A percentile compares a stretch with the other conserved stretches of the same genome.
These are phyloP conservation scores for Toxotes chatareus DNA, from an alignment of 2,113 vertebrate species.

Conservation along the genomic window DNA sequence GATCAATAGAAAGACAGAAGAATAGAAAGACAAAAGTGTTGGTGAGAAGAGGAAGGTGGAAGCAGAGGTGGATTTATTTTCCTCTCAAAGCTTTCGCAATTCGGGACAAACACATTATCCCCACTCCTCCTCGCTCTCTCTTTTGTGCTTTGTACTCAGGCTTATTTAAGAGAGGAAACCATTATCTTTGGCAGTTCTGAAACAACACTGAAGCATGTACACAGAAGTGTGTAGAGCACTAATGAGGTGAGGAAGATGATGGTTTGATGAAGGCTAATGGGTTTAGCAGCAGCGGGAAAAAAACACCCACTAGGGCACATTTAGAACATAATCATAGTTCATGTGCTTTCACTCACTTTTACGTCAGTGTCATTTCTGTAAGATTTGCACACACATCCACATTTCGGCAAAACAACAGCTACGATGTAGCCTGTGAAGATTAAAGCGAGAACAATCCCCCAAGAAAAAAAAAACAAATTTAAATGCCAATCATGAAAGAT, in stretches of 20 bases:
- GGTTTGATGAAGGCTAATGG: constrained; percentile 63
- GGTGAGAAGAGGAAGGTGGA: constrained; percentile 20
- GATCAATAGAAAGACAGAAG: constrained; percentile 32
- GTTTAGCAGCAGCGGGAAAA: constrained; percentile 36
- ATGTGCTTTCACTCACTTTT: constrained; percentile 27
- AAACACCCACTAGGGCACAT: constrained; percentile 26
- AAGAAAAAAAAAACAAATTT: neutral
- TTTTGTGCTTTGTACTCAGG: constrained; percentile 44
- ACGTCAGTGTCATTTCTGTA: constrained; percentile 9
- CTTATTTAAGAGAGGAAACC: constrained; percentile 56
- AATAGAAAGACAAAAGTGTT: constrained; percentile 33
- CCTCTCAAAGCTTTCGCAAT: constrained; percentile 25
- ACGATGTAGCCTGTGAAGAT: neutral
- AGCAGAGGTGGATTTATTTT: constrained; percentile 53
- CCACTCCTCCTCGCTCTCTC: constrained; percentile 19
- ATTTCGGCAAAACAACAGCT: constrained; percentile 21
- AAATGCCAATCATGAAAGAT: neutral
- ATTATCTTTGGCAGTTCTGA: constrained; percentile 46
- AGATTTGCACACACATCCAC: neutral
- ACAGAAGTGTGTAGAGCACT: constrained; percentile 20
- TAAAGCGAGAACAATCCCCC: neutral
- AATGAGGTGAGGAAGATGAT: constrained; percentile 69
- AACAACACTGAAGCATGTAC: constrained; percentile 11
- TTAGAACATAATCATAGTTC: constrained; percentile 38
- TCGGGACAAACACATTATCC: constrained; percentile 59